phyloP scores from a whole-genome alignment of 1,140 invertebrate genomes.

The Ceratoteleas bidentatus region DNA sequence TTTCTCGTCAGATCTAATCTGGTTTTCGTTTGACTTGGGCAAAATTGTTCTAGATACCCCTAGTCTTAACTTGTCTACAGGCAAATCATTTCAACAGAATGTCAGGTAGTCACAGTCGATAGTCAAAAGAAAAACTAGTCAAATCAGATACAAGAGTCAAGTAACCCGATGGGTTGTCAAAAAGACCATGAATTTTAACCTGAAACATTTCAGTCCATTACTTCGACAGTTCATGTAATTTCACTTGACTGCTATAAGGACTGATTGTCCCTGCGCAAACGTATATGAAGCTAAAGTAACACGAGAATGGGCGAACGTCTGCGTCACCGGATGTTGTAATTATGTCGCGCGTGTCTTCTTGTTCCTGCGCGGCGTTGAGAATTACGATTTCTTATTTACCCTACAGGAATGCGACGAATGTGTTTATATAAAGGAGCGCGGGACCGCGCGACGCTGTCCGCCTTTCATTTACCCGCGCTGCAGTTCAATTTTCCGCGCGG shows the following conservation, averaged over 20 bases:
- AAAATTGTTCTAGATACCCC: too few species aligned
- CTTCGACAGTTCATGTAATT: conserved; percentile 60
- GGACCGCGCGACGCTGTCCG: conserved; percentile 18
- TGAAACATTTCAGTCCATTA: not conserved
- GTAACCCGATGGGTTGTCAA: too few species aligned
- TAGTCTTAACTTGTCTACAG: too few species aligned
- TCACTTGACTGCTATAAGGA: conserved; percentile 45
- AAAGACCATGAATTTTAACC: too few species aligned
- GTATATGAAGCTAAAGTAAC: conserved; percentile 54
- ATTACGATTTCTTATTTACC: conserved; percentile 57
- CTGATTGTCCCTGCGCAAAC: conserved; percentile 57
- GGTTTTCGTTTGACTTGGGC: too few species aligned
- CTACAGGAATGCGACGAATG: conserved; percentile 52
- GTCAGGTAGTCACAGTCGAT: too few species aligned
- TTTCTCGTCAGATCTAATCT: too few species aligned
- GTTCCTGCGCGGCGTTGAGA: conserved; percentile 39
- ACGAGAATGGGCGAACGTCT: conserved; percentile 54
- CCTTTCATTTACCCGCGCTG: conserved; percentile 35
- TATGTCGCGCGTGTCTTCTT: conserved; percentile 65
- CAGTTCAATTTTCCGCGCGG: conserved; percentile 38
- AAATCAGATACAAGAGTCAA: too few species aligned
- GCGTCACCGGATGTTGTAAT: conserved; percentile 60
- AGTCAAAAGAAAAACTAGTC: too few species aligned
- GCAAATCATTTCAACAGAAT: too few species aligned
- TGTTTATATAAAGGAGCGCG: conserved; percentile 53